These are phyloP conservation scores for Pachyramphus minor DNA, from an alignment of 2,113 vertebrate species.

Conservation along the genomic window DNA sequence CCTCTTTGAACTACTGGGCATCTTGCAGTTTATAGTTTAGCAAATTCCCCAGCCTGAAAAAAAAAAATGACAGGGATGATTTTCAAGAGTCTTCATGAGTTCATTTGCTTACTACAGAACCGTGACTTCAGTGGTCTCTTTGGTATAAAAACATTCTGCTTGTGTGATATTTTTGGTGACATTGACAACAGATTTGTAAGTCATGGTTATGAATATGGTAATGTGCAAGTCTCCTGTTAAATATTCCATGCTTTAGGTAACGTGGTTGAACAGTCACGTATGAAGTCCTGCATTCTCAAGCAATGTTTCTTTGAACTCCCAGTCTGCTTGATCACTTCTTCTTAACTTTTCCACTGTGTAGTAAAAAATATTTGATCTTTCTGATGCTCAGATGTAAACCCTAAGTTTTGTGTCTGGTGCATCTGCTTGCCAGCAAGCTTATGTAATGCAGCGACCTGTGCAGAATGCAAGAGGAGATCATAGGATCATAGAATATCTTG, in stretches of 20 bases:
- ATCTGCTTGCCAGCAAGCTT: slow-evolving; percentile 27
- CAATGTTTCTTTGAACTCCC: not conserved
- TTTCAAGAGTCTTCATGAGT: not conserved
- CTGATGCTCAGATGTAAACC: not conserved
- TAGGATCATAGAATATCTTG: not conserved
- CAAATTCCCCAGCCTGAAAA: not conserved
- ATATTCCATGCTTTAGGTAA: not conserved
- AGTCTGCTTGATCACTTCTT: not conserved
- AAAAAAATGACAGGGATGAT: not conserved
- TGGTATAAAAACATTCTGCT: slow-evolving; percentile 4
- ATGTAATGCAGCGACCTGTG: slow-evolving; percentile 24
- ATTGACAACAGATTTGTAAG: slow-evolving; percentile 39
- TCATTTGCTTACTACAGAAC: slow-evolving; percentile 45
- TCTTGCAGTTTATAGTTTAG: not conserved
- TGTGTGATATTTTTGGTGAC: slow-evolving; percentile 4
- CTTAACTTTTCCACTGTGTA: slow-evolving; percentile 37
- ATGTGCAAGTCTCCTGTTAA: not conserved
- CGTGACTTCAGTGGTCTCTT: not conserved
- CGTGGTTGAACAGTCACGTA: not conserved
- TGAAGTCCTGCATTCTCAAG: not conserved
- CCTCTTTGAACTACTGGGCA: not conserved
- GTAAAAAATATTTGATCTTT: not conserved
- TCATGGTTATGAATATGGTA: slow-evolving; percentile 41
- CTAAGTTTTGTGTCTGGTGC: slow-evolving; percentile 26
- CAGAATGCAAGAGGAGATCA: not conserved